phyloP scores from a whole-genome alignment of 92 coral and sea anemone species.

The Palythoa heliodiscus region DNA sequence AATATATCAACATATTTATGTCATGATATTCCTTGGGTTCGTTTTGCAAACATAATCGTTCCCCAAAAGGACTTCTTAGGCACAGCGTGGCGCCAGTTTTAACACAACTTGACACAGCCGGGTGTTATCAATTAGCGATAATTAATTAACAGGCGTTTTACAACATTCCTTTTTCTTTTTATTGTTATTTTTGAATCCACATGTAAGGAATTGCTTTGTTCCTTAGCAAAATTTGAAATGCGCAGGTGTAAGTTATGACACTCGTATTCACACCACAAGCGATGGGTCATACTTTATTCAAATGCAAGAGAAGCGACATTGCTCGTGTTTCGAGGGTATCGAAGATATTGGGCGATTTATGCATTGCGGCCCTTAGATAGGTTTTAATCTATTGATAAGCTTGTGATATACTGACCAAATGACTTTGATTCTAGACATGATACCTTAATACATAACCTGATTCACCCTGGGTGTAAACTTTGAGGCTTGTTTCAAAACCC shows the following conservation, averaged over 20 bases:
- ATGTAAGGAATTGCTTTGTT: slow-evolving; percentile 87
- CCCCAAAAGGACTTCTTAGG: slow-evolving; percentile 57
- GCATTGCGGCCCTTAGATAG: slow-evolving; percentile 46
- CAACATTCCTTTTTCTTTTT: slow-evolving; percentile 75
- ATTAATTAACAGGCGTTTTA: slow-evolving; percentile 98
- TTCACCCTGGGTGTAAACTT: slow-evolving; percentile 29
- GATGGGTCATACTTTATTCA: not conserved
- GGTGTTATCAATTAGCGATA: slow-evolving; percentile 99
- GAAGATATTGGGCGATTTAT: slow-evolving; percentile 14
- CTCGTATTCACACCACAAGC: slow-evolving; percentile 58
- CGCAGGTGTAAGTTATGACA: slow-evolving; percentile 70
- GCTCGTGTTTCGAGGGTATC: not conserved
- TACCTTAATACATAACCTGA: slow-evolving; percentile 53
- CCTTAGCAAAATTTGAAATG: slow-evolving; percentile 52
- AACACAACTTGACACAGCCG: slow-evolving; percentile 76
- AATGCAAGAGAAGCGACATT: not conserved
- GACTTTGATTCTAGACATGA: slow-evolving; percentile 58
- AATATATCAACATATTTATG: slow-evolving; percentile 24
- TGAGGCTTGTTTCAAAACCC: slow-evolving; percentile 39
- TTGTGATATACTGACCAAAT: slow-evolving; percentile 53
- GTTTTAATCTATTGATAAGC: slow-evolving; percentile 53
- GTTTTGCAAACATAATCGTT: slow-evolving; percentile 56
- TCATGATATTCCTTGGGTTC: slow-evolving; percentile 42
- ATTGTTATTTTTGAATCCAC: slow-evolving; percentile 71
- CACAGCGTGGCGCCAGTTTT: slow-evolving; percentile 83